These are phyloP conservation scores for Arothron firmamentum DNA, from an alignment of 2,113 vertebrate genomes.

Conservation along the genomic window DNA sequence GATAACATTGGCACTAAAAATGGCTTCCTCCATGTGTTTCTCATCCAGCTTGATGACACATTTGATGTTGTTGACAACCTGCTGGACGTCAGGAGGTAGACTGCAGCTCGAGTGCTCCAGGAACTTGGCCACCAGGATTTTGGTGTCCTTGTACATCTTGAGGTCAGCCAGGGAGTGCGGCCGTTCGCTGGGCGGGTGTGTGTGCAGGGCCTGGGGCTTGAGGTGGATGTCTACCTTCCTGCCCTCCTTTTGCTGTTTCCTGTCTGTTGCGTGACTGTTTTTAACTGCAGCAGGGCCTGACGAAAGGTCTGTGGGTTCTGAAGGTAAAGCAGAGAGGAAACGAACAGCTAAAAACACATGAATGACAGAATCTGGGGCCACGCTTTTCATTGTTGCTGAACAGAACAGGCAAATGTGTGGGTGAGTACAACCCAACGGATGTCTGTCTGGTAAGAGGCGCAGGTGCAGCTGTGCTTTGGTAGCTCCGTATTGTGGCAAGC, in stretches of 20 bases:
- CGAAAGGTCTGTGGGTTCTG: conserved; percentile 60
- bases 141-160: conserved; percentile 88
- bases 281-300: conserved; percentile 61
- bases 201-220: conserved; percentile 74
- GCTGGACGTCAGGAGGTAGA: conserved; percentile 87
- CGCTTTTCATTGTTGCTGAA: too few species aligned
- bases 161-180: conserved; percentile 87
- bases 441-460: too few species aligned
- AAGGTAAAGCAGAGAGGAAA: conserved; percentile 20
- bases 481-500: too few species aligned
- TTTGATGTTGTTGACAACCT: conserved; percentile 86
- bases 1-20: conserved; percentile 84
- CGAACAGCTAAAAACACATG: neutral
- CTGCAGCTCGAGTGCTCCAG: conserved; percentile 89
- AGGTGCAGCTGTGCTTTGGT: too few species aligned
- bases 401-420: too few species aligned
- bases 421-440: too few species aligned
- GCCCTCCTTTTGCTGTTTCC: conserved; percentile 72
- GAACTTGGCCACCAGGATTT: conserved; percentile 92
- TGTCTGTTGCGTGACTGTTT: conserved; percentile 39
- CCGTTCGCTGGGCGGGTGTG: conserved; percentile 71
- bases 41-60: conserved; percentile 87
- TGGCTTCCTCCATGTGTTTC: conserved; percentile 88
- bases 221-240: conserved; percentile 68
- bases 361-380: too few species aligned